Evolutionary conservation across 2,888 invertebrate species (phyloP).

Genomic region (Prenolepis imparis): DNA sequence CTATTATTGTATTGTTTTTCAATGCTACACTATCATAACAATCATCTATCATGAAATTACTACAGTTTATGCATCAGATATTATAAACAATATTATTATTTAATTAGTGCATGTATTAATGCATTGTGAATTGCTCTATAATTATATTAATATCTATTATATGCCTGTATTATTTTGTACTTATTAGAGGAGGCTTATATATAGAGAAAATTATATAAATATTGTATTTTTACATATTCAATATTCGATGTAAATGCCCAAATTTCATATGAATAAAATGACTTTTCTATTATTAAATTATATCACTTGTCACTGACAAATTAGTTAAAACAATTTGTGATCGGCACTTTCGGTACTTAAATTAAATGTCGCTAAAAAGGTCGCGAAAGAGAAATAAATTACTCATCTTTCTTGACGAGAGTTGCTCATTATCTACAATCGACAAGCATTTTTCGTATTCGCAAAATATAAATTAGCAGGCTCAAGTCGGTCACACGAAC

Average conservation of each 20-base stretch:
- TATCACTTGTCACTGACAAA: neutral
- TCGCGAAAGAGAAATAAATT: conserved; percentile 5
- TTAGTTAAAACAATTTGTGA: neutral
- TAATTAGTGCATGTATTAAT: neutral
- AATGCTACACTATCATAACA: neutral
- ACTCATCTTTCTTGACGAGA: neutral
- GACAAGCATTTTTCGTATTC: neutral
- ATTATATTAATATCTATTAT: neutral
- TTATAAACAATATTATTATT: neutral
- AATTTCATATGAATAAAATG: neutral
- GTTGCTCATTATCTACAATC: neutral
- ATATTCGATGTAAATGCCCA: neutral
- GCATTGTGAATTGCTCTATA: neutral
- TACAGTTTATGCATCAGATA: neutral
- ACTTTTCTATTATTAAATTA: neutral
- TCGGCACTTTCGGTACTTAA: neutral
- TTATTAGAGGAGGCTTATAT: neutral
- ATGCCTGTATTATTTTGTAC: neutral
- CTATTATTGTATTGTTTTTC: neutral
- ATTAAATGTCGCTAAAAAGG: neutral
- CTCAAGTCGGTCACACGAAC: neutral
- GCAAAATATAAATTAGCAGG: neutral
- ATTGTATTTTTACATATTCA: neutral
- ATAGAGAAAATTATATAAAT: neutral
- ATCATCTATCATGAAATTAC: neutral